Percentiles rank a stretch among this genome's conserved stretches.
These are phyloP conservation scores for Colostygia pectinataria DNA, from an alignment of 2,888 invertebrate genomes.

Conservation along the genomic window DNA sequence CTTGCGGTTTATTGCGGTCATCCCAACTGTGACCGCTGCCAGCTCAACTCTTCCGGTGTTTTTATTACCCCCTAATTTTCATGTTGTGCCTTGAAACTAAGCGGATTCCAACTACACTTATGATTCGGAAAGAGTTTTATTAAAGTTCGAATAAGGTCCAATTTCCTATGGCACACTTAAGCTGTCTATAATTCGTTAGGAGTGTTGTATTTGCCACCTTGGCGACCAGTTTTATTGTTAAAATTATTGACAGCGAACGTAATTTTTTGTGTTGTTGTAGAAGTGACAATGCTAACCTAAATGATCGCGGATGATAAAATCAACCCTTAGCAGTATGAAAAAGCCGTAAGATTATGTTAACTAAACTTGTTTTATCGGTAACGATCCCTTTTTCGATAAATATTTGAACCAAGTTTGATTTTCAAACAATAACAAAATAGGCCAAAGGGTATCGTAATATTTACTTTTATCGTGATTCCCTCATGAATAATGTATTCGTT, in stretches of 20 bases:
- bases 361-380: background rate
- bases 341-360: no score
- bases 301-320: no score
- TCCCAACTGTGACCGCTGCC: conserved; percentile 33
- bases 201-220: no score
- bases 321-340: no score
- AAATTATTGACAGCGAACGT: no score
- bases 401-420: conserved; percentile 30
- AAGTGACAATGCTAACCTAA: no score
- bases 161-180: no score
- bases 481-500: conserved; percentile 65
- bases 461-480: conserved; percentile 57
- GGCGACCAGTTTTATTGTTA: no score
- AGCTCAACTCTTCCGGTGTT: conserved; percentile 2
- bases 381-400: conserved; percentile 22
- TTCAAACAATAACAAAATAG: conserved; percentile 29
- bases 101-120: background rate
- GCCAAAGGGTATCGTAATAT: conserved; percentile 52
- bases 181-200: no score
- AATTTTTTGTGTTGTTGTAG: no score
- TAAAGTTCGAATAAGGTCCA: no score
- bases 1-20: conserved; percentile 40
- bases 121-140: no score
- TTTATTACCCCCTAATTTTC: conserved; percentile 11
- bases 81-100: conserved; percentile 3